phyloP scores from a whole-genome alignment of 2,888 invertebrate species.

The Tetanocera ferruginea region DNA sequence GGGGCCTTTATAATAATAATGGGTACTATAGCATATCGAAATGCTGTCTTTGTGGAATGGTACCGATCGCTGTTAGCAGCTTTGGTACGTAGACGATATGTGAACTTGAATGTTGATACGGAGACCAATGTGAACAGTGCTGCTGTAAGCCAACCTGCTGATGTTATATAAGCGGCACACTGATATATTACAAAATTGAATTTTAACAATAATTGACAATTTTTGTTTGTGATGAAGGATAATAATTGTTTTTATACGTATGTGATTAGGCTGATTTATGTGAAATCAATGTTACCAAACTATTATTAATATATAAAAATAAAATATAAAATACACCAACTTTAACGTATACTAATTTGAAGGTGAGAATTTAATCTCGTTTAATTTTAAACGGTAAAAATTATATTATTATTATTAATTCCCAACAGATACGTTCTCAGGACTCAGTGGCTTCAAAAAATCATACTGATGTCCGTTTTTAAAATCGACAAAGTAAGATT shows the following conservation, averaged over 20 bases:
- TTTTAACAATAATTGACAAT: background rate
- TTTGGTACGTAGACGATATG: slow-evolving; percentile 58
- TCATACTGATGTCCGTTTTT: no score
- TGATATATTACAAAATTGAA: background rate
- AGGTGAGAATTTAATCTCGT: no score
- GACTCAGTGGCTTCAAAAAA: no score
- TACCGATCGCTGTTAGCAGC: slow-evolving; percentile 56
- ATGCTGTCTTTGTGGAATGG: slow-evolving; percentile 70
- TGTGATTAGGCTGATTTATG: slow-evolving; percentile 29
- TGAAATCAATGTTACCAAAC: background rate
- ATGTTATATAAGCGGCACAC: slow-evolving; percentile 55
- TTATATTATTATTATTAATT: no score
- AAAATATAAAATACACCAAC: no score
- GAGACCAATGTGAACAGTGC: slow-evolving; percentile 36
- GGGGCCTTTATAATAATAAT: slow-evolving; percentile 83
- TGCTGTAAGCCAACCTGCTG: slow-evolving; percentile 60
- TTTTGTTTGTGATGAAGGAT: slow-evolving; percentile 11
- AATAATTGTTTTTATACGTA: slow-evolving; percentile 3
- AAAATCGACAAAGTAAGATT: no score
- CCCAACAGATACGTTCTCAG: no score
- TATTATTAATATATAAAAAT: no score
- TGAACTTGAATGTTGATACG: slow-evolving; percentile 53
- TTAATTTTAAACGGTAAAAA: no score
- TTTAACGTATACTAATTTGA: no score
- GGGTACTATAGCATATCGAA: slow-evolving; percentile 89